Evolutionary conservation across 2,113 vertebrate species (phyloP), one percentile per base, ranked within the genome.

Genomic region (Excalfactoria chinensis): DNA sequence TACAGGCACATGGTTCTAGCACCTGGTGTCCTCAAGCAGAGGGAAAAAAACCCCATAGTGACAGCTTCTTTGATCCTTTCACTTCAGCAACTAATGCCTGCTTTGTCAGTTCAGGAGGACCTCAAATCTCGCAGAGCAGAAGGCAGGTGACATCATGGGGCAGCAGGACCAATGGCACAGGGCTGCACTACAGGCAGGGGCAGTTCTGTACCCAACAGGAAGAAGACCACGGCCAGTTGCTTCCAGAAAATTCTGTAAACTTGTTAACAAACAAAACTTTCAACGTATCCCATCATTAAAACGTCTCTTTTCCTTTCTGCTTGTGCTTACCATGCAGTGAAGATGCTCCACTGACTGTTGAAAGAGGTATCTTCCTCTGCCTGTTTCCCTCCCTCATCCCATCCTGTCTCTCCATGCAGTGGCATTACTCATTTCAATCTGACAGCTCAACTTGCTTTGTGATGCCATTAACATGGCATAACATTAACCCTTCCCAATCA

Each of bases 391-490:
- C 51, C 48, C 30, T 81, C 86, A 67, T 44, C 60, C 80, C 64
- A 2, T 71, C 59, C 48, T 66, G 75, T 55, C 37, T 64, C 92
- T 93, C 62, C 48, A 9, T 71, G 78, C 93, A 58, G 51, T 55
- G 69, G 68, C 86, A 28, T 49, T 75, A 40, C 82, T 89, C 91
- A 53, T 90, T 81, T 56, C 69, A 77, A 34, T 69, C 59, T 90
- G 58, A 73, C 85, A 93, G 72, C 23, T 8, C 40, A 78, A 90
- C 90, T 89, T 86, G 80, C 82, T 93, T 90, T 91, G 91, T 93
- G 91, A 80, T 91, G 66, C 48, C 84, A 87, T 11, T 64, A 40
- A 51, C 70, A 22, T 1, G 21, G 35, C 59, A 13, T 46, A 84
- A 77, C 58, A 25, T 78, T 75, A 88, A 89, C 60, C 71, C 69